Base-by-base conservation (phyloP, 2,888 invertebrate species). In the Drosophila multiciliata region DNA sequence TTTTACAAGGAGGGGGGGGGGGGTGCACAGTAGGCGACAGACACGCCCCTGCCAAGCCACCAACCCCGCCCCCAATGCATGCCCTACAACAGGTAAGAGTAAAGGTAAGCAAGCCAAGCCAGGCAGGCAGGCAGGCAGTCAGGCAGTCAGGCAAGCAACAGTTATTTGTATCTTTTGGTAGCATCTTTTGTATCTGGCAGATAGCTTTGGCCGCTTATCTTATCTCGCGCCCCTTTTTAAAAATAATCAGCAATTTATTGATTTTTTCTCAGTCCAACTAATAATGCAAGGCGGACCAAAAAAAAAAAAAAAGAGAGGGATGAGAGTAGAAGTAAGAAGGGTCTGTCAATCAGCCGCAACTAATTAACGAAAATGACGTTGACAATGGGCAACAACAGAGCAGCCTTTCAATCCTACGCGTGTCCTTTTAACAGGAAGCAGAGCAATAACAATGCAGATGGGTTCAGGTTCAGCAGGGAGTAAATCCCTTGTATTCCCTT, bases 311-410 rank as follows among this genome's bases (percentile, higher is more conserved):
- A 23, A 42, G 15, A 3, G 33, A 32, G 26, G 50, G 15, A n/a
- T 11, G 50, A 42, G 64, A 36, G 53, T 15, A 58, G 53, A 42
- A 40, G 54, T 32, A 50, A 29, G 42, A 72, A 71, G 80, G 82
- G 75, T 62, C 66, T 75, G 82, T 67, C 79, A 78, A 66, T 66
- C 83, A 76, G 73, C 68, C 77, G 59, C 69, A 81, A 82, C 83
- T 83, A 81, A 81, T 81, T 81, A 81, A 77, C 38, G 50, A 69
- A 80, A 83, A 81, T 80, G 38, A 71, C 73, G 72, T 54, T 66
- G 72, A 80, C 75, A 78, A 61, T 76, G 20, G 23, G 73, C 54
- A 58, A 66, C 61, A 78, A 63, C 48, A 49, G 54, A 52, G 50
- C 45, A 40, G 35, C 50, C 45, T 53, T n/a, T 23, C 45, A 52